Percentiles rank a stretch among this genome's conserved stretches.
phyloP scores from a whole-genome alignment of 1,140 invertebrate genomes.

The Rhyacophila brunnea region DNA sequence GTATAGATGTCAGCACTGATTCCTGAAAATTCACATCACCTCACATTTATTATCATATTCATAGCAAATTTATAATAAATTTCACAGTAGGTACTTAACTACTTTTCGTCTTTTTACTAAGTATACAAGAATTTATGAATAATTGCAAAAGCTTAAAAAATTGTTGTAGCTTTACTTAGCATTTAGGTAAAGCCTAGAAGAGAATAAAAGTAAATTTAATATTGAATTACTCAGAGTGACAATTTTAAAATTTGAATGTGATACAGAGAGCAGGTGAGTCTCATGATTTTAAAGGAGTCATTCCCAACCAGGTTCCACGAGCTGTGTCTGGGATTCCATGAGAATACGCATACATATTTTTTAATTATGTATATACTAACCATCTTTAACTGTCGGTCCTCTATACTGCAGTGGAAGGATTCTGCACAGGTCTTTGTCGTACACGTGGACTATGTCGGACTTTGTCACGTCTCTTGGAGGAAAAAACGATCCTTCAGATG shows the following conservation, averaged over 20 bases:
- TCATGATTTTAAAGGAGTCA: not conserved
- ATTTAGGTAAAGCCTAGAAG: too few relatives aligned
- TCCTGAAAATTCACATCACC: conserved; percentile 44
- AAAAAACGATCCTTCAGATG: conserved; percentile 85
- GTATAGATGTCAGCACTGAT: conserved; percentile 71
- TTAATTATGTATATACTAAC: conserved; percentile 40
- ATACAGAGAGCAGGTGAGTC: not conserved
- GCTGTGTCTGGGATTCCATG: too few relatives aligned
- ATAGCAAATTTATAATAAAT: not conserved
- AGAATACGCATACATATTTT: too few relatives aligned
- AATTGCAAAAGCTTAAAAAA: too few relatives aligned
- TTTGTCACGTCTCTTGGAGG: conserved; percentile 72
- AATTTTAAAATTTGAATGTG: not conserved
- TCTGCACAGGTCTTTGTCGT: conserved; percentile 84
- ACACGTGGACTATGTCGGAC: conserved; percentile 71
- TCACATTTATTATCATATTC: not conserved
- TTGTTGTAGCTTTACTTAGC: too few relatives aligned
- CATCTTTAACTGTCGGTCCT: conserved; percentile 64
- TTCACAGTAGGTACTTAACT: too few relatives aligned
- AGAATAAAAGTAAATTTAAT: too few relatives aligned
- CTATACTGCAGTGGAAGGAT: conserved; percentile 72
- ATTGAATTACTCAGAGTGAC: too few relatives aligned
- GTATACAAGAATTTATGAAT: too few relatives aligned
- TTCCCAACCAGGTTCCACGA: too few relatives aligned
- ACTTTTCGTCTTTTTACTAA: too few relatives aligned